phyloP scores from a whole-genome alignment of 2,888 invertebrate species.

The Belgica antarctica region DNA sequence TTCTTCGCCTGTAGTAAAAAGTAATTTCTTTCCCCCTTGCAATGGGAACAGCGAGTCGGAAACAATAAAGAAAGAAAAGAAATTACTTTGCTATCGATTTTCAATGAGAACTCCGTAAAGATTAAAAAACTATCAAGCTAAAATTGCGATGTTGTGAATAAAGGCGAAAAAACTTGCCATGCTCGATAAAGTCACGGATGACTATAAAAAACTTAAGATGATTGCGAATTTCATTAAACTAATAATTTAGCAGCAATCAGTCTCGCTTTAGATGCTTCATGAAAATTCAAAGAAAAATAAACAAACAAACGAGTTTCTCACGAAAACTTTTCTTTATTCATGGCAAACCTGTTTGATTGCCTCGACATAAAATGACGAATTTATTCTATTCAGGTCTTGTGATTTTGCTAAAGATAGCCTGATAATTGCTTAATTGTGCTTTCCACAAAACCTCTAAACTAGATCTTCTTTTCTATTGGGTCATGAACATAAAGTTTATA shows the following conservation, averaged over 20 bases:
- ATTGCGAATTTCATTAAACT: neutral
- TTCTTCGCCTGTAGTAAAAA: neutral
- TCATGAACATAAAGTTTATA: no score
- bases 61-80: conserved; percentile 24
- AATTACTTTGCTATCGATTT: conserved; percentile 41
- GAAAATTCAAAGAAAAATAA: neutral
- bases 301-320: conserved; percentile 1
- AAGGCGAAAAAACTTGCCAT: neutral
- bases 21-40: neutral
- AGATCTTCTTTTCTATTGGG: neutral
- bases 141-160: neutral
- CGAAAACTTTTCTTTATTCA: conserved; percentile 21
- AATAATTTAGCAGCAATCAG: neutral
- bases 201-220: neutral
- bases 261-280: no score
- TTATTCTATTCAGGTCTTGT: conserved; percentile 28
- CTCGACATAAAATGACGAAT: neutral
- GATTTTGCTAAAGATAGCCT: neutral
- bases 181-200: neutral
- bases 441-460: neutral
- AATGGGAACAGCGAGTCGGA: conserved; percentile 13
- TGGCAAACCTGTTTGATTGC: conserved; percentile 30
- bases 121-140: neutral
- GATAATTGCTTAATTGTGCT: conserved; percentile 6
- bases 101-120: neutral